These are phyloP conservation scores for Hetaerina americana DNA, from an alignment of 1,140 invertebrate genomes.

Conservation along the genomic window DNA sequence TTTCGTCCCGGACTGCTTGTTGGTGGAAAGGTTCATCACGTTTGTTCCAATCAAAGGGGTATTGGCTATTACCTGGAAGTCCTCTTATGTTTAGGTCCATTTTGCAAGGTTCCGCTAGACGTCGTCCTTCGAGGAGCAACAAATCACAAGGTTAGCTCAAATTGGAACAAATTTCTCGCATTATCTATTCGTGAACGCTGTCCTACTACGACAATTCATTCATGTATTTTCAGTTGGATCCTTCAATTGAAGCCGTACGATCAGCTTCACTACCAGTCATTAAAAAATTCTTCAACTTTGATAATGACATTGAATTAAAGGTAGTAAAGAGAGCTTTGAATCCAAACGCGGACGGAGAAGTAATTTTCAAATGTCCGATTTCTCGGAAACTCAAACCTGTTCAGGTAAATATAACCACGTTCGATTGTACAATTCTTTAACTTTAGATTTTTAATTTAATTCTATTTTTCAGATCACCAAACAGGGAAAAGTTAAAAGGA, in stretches of 20 bases:
- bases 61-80: slow-evolving; percentile 90
- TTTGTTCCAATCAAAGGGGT: slow-evolving; percentile 66
- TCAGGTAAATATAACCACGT: slow-evolving; percentile 31
- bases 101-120: slow-evolving; percentile 82
- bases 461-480: slow-evolving; percentile 41
- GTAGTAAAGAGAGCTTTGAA: slow-evolving; percentile 69
- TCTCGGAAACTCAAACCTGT: slow-evolving; percentile 48
- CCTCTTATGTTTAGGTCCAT: slow-evolving; percentile 78
- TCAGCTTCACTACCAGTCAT: slow-evolving; percentile 62
- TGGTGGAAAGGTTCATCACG: slow-evolving; percentile 78
- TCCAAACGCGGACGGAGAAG: slow-evolving; percentile 83
- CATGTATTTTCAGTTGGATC: slow-evolving; percentile 38
- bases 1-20: slow-evolving; percentile 80
- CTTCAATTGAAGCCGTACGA: slow-evolving; percentile 77
- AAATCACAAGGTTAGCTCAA: slow-evolving; percentile 51
- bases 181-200: too few species aligned
- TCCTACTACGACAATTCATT: too few species aligned
- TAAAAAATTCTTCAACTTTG: slow-evolving; percentile 71
- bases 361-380: slow-evolving; percentile 78
- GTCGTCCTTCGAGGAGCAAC: slow-evolving; percentile 78
- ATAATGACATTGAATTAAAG: slow-evolving; percentile 78
- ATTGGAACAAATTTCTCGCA: neutral
- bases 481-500: slow-evolving; percentile 84
- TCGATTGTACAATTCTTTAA: neutral
- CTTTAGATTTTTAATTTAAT: neutral